A percentile compares a stretch with the other conserved stretches of the same genome.
Conservation (phyloP, 2,797 vertebrate species). For the Acanthurus lineatus region DNA sequence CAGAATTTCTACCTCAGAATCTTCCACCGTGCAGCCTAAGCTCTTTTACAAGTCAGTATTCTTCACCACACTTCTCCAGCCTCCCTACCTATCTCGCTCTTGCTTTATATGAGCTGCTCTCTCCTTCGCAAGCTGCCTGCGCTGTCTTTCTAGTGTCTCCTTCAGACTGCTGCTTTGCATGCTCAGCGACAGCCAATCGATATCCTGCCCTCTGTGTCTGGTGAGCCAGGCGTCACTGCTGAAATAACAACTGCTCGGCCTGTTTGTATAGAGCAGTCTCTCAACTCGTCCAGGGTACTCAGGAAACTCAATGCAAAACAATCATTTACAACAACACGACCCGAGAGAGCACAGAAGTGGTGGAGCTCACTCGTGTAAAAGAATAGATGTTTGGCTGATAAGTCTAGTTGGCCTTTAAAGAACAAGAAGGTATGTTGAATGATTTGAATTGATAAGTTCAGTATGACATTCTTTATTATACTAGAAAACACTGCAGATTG, state of each 20-base stretch:
- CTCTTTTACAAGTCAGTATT: no score
- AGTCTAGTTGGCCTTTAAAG: slow-evolving; percentile 30
- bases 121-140: slow-evolving; percentile 19
- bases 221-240: slow-evolving; percentile 58
- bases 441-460: slow-evolving; percentile 37
- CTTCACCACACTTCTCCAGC: slow-evolving; percentile 23
- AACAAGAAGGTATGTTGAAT: slow-evolving; percentile 38
- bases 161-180: slow-evolving; percentile 81
- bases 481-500: slow-evolving; percentile 13
- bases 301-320: slow-evolving; percentile 76
- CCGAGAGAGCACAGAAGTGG: slow-evolving; percentile 23
- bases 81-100: slow-evolving; percentile 26
- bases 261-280: slow-evolving; percentile 78
- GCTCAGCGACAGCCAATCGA: slow-evolving; percentile 76
- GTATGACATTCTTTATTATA: slow-evolving; percentile 9
- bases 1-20: slow-evolving; percentile 13
- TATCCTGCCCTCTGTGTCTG: slow-evolving; percentile 68
- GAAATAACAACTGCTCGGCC: slow-evolving; percentile 77
- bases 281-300: slow-evolving; percentile 62
- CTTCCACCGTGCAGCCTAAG: not conserved
- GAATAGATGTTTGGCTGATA: slow-evolving; percentile 33
- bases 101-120: slow-evolving; percentile 49
- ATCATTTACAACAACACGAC: slow-evolving; percentile 74
- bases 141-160: slow-evolving; percentile 71
- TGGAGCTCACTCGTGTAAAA: slow-evolving; percentile 35